These are phyloP conservation scores for Hestina assimilis DNA, from an alignment of 1,140 invertebrate genomes.

Conservation along the genomic window DNA sequence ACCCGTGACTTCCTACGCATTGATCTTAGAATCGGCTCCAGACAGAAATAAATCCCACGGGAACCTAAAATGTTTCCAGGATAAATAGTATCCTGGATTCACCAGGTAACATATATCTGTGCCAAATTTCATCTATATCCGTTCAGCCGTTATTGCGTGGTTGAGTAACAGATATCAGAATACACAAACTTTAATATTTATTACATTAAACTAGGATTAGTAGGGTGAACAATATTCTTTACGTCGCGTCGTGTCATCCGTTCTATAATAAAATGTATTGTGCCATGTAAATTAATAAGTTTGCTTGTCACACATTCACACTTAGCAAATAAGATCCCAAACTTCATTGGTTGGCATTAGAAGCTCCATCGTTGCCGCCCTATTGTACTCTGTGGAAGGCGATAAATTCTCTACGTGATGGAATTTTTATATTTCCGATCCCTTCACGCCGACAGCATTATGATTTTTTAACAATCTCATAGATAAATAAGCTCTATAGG, in stretches of 20 bases:
- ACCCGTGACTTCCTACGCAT: too few species aligned
- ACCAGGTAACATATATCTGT: too few species aligned
- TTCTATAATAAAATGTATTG: not conserved
- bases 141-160: too few species aligned
- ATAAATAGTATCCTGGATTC: constrained; percentile 1
- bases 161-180: too few species aligned
- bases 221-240: too few species aligned
- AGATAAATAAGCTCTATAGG: not conserved
- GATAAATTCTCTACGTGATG: constrained; percentile 71
- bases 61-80: too few species aligned
- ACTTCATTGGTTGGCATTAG: constrained; percentile 38
- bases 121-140: too few species aligned
- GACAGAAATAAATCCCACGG: not conserved
- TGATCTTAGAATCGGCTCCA: too few species aligned
- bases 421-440: constrained; percentile 75
- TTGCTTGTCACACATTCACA: constrained; percentile 41
- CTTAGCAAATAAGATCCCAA: constrained; percentile 25
- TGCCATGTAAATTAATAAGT: not conserved
- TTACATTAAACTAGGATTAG: too few species aligned
- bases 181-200: too few species aligned
- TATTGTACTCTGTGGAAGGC: constrained; percentile 68
- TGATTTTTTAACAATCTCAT: constrained; percentile 19
- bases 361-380: constrained; percentile 52
- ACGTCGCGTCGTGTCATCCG: not conserved
- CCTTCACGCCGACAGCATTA: constrained; percentile 43